Conservation (phyloP, 2,797 vertebrate species). For the Danio kyathit region DNA sequence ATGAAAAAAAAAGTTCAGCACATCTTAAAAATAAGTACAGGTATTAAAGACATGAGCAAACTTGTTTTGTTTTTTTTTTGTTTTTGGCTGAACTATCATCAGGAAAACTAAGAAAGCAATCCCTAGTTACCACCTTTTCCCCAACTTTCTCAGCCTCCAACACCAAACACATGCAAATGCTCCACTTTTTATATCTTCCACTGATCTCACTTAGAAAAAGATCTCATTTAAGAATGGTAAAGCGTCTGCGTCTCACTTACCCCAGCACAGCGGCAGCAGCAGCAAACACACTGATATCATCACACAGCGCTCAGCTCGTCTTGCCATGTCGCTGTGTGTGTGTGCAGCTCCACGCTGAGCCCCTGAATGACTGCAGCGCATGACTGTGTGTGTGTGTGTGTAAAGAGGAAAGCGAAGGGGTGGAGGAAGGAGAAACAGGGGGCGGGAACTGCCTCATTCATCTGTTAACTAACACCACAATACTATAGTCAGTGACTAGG, state of each 20-base stretch:
- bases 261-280: constrained; percentile 55
- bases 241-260: constrained; percentile 58
- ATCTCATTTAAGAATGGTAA: no score
- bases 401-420: constrained; percentile 53
- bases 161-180: constrained; percentile 40
- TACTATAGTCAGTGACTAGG: constrained; percentile 19
- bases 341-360: constrained; percentile 55
- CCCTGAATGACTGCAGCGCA: constrained; percentile 55
- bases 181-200: no score
- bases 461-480: constrained; percentile 44
- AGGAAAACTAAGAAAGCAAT: not conserved
- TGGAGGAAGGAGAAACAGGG: constrained; percentile 48
- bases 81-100: no score
- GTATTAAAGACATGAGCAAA: not conserved
- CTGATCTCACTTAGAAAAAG: no score
- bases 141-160: not conserved
- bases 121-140: not conserved
- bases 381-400: constrained; percentile 33
- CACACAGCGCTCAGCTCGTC: constrained; percentile 56
- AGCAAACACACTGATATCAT: constrained; percentile 61
- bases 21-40: not conserved
- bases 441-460: constrained; percentile 54
- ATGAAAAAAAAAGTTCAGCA: not conserved
- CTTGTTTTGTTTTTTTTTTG: no score
- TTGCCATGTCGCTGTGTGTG: constrained; percentile 60